Evolutionary conservation across 2,797 vertebrate genomes (phyloP).

Genomic region (Cryptoblepharus egeriae): DNA sequence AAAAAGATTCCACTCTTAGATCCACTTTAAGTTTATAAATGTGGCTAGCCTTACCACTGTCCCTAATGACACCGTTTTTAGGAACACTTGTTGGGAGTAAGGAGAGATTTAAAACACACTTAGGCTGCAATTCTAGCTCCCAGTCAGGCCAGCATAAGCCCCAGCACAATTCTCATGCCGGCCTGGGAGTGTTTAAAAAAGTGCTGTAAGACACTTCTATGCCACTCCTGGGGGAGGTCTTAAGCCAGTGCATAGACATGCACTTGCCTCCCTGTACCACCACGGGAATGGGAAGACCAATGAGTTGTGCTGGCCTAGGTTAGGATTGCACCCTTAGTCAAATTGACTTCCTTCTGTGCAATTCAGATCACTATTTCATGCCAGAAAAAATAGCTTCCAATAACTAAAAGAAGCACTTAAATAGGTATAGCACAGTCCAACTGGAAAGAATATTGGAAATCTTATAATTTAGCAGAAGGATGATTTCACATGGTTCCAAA

Average conservation of each 20-base stretch:
- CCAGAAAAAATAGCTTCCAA: not conserved
- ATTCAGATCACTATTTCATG: not conserved
- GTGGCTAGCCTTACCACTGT: not conserved
- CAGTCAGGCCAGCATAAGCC: no score
- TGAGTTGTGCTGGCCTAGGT: no score
- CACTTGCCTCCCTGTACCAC: no score
- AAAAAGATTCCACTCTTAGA: constrained; percentile 1
- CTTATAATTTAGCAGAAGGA: not conserved
- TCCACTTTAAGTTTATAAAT: not conserved
- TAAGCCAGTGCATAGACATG: no score
- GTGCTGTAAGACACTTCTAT: no score
- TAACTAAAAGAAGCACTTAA: not conserved
- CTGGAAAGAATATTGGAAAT: not conserved
- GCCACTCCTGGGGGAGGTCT: no score
- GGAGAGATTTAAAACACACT: no score
- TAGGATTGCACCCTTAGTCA: no score
- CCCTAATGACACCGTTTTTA: not conserved
- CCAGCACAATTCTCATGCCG: no score
- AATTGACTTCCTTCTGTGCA: not conserved
- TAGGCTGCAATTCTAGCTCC: no score
- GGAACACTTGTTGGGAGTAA: not conserved
- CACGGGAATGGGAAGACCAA: no score
- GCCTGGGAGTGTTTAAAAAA: no score
- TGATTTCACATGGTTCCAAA: not conserved
- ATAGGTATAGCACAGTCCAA: not conserved